Base-by-base conservation (phyloP, 2,888 invertebrate genomes). In the Lamellibrachia columna region DNA sequence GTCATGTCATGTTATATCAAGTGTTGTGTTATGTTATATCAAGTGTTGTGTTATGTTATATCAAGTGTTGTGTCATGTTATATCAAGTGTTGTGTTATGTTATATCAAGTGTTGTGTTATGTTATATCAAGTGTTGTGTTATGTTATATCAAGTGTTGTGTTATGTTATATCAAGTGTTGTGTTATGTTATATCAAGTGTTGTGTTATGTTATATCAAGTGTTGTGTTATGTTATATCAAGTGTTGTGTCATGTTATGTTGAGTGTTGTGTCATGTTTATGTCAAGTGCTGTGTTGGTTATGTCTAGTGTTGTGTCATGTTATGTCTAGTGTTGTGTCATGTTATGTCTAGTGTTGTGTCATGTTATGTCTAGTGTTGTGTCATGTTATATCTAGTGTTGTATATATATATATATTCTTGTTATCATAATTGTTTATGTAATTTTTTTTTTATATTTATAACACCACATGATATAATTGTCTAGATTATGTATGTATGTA, bases 271-370 rank as follows among this genome's bases (percentile, higher is more conserved):
- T 60, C 15, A 60, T 11, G 22, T 60, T 60, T 60, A 22, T 60
- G 60, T 60, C 60, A 40, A 28, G 52, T 90, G 52, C 7, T 28
- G 3, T 52, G 11, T 90, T 1, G 1, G 11, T 90, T 28, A 22
- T 90, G 90, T 90, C 40, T n/a, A 11, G 9, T 52, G n/a, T 90
- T 90, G 90, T 90, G 52, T n/a, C 90, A 28, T 90, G 90, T 90
- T 22, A 9, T 52, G 52, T 58, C 58, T n/a, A 11, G 9, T 52
- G n/a, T 90, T 90, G 90, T 90, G 52, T n/a, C 90, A 28, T 90
- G 90, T 90, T 22, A 9, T 52, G 52, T 58, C 58, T 2, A 15
- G 58, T 58, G 22, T 92, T 7, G 28, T 92, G 28, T 53, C 11
- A n/a, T 92, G 2, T 92, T 52, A 22, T 75, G 75, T 75, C 22